Conservation (phyloP, 2,113 vertebrate species). For the Oncorhynchus kisutch region DNA sequence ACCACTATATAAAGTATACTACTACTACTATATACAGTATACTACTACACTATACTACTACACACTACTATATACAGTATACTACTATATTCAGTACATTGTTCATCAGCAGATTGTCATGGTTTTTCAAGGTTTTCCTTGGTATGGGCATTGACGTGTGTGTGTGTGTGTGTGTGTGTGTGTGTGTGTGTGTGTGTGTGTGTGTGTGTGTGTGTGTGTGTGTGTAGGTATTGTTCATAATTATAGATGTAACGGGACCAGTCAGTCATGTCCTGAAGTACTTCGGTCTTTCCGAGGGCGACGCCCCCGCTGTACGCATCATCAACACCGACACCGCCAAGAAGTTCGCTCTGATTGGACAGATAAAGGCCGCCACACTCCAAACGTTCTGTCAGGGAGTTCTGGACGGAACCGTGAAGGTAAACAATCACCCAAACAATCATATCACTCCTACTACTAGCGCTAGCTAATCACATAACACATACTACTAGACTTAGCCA, state of each 20-base stretch:
- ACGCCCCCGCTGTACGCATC: slow-evolving; percentile 77
- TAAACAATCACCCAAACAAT: slow-evolving; percentile 44
- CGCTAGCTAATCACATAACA: not conserved
- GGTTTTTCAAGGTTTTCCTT: too few relatives aligned
- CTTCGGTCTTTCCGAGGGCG: slow-evolving; percentile 72
- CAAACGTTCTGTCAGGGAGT: slow-evolving; percentile 71
- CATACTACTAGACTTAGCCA: not conserved
- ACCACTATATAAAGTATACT: too few relatives aligned
- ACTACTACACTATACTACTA: too few relatives aligned
- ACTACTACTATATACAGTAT: too few relatives aligned
- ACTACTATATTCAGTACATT: too few relatives aligned
- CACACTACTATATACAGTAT: too few relatives aligned
- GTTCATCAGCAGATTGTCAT: too few relatives aligned
- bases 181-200: too few relatives aligned
- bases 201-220: not conserved
- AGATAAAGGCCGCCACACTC: slow-evolving; percentile 58
- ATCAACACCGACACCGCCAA: slow-evolving; percentile 77
- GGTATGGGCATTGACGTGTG: too few relatives aligned
- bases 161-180: too few relatives aligned
- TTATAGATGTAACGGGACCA: slow-evolving; percentile 72
- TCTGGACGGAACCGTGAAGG: slow-evolving; percentile 78
- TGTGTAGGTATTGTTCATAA: slow-evolving; percentile 81
- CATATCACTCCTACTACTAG: not conserved
- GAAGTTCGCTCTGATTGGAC: slow-evolving; percentile 70
- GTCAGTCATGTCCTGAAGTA: slow-evolving; percentile 75